Evolutionary conservation across 2,113 vertebrate genomes (phyloP).

Genomic region (Otolemur garnettii): DNA sequence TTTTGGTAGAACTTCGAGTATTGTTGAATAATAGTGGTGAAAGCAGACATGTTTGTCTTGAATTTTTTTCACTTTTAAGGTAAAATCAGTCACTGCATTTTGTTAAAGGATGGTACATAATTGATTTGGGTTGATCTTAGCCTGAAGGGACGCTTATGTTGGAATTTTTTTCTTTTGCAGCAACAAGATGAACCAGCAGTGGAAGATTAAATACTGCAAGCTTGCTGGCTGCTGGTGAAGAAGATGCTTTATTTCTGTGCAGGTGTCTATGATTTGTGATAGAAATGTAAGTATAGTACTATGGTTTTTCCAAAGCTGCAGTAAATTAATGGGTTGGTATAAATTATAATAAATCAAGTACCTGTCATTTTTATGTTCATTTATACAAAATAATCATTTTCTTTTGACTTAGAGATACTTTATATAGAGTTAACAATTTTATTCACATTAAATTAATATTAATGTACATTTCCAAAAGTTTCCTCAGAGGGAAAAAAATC

Average conservation of each 20-base stretch:
- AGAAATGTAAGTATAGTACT: conserved; percentile 84
- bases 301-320: background rate
- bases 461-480: background rate
- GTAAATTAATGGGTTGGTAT: background rate
- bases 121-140: conserved; percentile 68
- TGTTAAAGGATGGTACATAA: background rate
- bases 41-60: conserved; percentile 32
- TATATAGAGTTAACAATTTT: conserved; percentile 27
- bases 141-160: conserved; percentile 71
- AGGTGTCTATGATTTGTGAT: conserved; percentile 80
- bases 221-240: conserved; percentile 78
- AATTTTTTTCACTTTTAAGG: conserved; percentile 2
- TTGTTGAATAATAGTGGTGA: conserved; percentile 31
- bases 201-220: conserved; percentile 68
- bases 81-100: conserved; percentile 39
- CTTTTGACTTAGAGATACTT: conserved; percentile 26
- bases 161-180: conserved; percentile 55
- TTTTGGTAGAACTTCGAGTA: background rate
- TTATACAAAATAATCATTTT: conserved; percentile 35
- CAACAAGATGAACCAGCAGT: conserved; percentile 83
- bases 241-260: conserved; percentile 79
- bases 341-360: background rate
- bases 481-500: background rate
- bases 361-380: conserved; percentile 35
- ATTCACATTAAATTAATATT: conserved; percentile 38